Evolutionary conservation across 2,797 vertebrate species (phyloP).

Genomic region (Ispidina lecontei): DNA sequence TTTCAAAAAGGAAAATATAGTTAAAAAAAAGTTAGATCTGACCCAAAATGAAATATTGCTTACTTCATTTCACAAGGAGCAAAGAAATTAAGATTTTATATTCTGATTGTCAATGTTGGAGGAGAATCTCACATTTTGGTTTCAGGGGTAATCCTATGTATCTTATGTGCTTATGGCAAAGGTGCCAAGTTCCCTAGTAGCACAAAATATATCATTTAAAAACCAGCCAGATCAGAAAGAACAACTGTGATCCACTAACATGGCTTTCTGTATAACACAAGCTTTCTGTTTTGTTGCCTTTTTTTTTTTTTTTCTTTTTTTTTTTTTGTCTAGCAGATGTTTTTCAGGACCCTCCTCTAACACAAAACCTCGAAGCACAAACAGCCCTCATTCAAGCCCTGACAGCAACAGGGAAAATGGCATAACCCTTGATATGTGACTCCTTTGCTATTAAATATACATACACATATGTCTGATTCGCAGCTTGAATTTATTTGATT

Average conservation of each 20-base stretch:
- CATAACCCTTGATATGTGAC: background rate
- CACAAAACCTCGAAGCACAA: background rate
- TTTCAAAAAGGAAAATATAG: too few species aligned
- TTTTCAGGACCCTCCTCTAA: background rate
- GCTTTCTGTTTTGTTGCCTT: too few species aligned
- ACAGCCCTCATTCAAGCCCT: background rate
- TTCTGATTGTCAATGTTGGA: background rate
- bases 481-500: background rate
- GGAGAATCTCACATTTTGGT: background rate
- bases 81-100: background rate
- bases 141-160: background rate
- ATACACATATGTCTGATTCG: fast-evolving
- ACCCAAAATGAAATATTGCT: background rate
- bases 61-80: background rate
- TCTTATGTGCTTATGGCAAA: background rate
- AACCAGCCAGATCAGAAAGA: background rate
- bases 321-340: background rate
- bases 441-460: background rate
- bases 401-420: background rate
- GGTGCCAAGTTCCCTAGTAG: background rate
- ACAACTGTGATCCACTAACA: background rate
- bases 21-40: too few species aligned
- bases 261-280: background rate
- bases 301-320: background rate
- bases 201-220: conserved; percentile 4